Evolutionary conservation across 2,888 invertebrate species (phyloP), one percentile per base, ranked within the genome.

Genomic region (Anthrax anthrax): DNA sequence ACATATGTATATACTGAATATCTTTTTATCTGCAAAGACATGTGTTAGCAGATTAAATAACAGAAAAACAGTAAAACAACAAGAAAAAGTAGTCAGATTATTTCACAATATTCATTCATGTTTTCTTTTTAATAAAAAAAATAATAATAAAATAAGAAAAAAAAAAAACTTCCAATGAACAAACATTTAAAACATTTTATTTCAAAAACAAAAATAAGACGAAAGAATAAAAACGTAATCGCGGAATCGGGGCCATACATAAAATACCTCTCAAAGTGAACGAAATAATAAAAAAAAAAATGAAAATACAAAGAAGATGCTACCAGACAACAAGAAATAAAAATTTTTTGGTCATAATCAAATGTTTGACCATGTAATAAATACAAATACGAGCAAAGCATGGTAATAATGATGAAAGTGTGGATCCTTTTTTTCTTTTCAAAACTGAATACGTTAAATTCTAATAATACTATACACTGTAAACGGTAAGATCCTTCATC

Each of bases 11-110:
- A 32, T 12, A 32, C 29, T 32, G 12, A 8, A 32, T 32, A 32
- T 32, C 29, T 32, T 43, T 48, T 49, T 49, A 51, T 51, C 51
- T 51, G 23, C 4, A 23, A 45, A 49, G 44, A 49, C 51, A 51
- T 51, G 51, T 49, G 51, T 51, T 47, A 44, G 41, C 47, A 37
- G 47, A 47, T 47, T 41, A 47, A 42, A n/a, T n/a, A n/a, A n/a
- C n/a, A n/a, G n/a, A n/a, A n/a, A n/a, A n/a, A n/a, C n/a, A n/a
- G n/a, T n/a, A n/a, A n/a, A n/a, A n/a, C n/a, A n/a, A n/a, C n/a
- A n/a, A n/a, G n/a, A n/a, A n/a, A n/a, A 47, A 44, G 34, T 44
- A 42, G 42, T 44, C 44, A 44, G 38, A 46, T 37, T 46, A 36
- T 42, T 38, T 38, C 46, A 46, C 42, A 42, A 42, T 42, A 32